Base-by-base conservation (phyloP, 2,113 vertebrate species). In the Piaya cayana region DNA sequence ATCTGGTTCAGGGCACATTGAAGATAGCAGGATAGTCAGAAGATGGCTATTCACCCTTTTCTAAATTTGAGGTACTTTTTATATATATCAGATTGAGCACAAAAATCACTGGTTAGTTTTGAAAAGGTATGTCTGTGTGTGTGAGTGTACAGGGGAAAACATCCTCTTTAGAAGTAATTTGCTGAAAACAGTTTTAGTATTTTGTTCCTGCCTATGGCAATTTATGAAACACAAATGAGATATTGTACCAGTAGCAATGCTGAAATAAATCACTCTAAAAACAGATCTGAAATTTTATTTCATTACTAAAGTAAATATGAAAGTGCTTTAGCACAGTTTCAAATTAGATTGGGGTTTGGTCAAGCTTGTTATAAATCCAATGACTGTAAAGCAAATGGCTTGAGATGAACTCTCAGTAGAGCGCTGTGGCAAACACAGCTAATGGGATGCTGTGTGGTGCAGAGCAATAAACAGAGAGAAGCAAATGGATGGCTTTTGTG, bases 261-360 rank as follows among this genome's bases (percentile, higher is more conserved):
- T 80, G 92, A 94, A 93, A 95, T 96, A 97, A 97, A 97, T 96
- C 92, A 93, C 82, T 86, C 80, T 86, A 88, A 96, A 93, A 96
- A 93, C 90, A 96, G 95, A 88, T 77, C 82, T 83, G 91, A 92
- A 95, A 86, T 94, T 96, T 96, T 96, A 95, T 96, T 97, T 96
- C 95, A 90, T 96, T 95, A 95, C 92, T 95, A 96, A 94, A 97
- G 95, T 96, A 96, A 97, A 97, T 94, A 95, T 83, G 77, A 92
- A 93, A 97, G 88, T 93, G 77, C 86, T 97, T 93, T 88, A 95
- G 82, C 91, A 90, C 92, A 81, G 76, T 93, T 97, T 94, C 94
- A 95, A 94, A 97, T 96, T 95, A 94, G 95, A 95, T 97, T 95
- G 86, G 86, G 94, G 88, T 81, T 97, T 96, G 96, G 96, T 96